These are phyloP conservation scores for Idaea dimidiata DNA, from an alignment of 2,888 invertebrate genomes.

Conservation along the genomic window DNA sequence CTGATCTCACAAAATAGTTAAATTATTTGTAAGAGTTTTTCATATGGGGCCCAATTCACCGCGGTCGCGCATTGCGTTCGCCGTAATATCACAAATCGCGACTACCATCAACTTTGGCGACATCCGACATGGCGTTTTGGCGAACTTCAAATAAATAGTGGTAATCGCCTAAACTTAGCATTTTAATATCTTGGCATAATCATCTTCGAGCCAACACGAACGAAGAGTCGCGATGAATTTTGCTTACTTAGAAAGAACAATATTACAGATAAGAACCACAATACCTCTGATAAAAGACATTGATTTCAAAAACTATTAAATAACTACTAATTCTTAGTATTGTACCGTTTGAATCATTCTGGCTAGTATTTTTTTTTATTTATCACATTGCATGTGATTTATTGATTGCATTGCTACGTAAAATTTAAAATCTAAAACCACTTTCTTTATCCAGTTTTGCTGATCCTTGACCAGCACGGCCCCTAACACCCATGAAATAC, in stretches of 20 bases:
- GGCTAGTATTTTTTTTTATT: not conserved
- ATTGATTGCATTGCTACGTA: not conserved
- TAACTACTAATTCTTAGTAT: not conserved
- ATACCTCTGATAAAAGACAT: slow-evolving; percentile 24
- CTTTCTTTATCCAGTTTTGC: too few relatives aligned
- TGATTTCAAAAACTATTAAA: slow-evolving; percentile 1
- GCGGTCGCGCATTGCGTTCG: not conserved
- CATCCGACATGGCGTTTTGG: not conserved
- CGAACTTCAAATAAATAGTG: not conserved
- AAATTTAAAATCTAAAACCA: too few relatives aligned
- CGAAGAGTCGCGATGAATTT: not conserved
- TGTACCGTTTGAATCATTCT: not conserved
- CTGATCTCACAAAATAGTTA: slow-evolving; percentile 13
- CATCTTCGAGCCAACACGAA: not conserved
- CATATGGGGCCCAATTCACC: not conserved
- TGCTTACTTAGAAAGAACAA: slow-evolving; percentile 1
- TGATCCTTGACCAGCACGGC: too few relatives aligned
- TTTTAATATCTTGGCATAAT: not conserved
- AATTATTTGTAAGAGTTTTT: not conserved
- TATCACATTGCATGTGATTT: not conserved
- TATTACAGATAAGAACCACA: slow-evolving; percentile 25
- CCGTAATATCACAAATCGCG: not conserved
- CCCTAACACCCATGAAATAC: too few relatives aligned
- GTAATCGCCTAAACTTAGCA: not conserved
- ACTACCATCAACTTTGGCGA: not conserved